These are phyloP conservation scores for Sebastes nivosus DNA, from an alignment of 2,797 vertebrate species.

Conservation along the genomic window DNA sequence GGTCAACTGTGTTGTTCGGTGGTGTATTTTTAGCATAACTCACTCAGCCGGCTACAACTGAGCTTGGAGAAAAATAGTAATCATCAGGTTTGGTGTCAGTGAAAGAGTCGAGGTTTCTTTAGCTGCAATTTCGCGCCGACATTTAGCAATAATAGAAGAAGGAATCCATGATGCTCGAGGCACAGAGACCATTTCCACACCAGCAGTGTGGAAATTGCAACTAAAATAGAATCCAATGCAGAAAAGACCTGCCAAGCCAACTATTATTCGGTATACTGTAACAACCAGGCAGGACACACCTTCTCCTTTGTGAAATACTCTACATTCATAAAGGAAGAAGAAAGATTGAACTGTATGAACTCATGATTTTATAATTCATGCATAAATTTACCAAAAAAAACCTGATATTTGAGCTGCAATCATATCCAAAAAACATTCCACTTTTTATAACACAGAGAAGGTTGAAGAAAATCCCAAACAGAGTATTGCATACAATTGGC, in stretches of 20 bases:
- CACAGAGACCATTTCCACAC: conserved; percentile 11
- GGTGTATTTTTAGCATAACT: neutral
- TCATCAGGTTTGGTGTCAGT: neutral
- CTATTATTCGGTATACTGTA: neutral
- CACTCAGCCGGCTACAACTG: no score
- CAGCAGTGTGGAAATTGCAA: neutral
- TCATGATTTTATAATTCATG: neutral
- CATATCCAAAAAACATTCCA: neutral
- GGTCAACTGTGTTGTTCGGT: neutral
- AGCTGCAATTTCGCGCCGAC: conserved; percentile 9
- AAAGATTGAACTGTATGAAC: neutral
- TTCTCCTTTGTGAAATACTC: neutral
- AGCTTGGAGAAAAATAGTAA: neutral
- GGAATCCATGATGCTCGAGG: neutral
- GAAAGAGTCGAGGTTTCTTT: neutral
- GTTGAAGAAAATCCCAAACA: neutral
- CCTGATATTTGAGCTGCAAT: neutral
- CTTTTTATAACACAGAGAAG: neutral
- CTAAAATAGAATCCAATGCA: neutral
- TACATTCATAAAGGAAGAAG: neutral
- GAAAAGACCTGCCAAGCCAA: neutral
- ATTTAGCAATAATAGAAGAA: conserved; percentile 6
- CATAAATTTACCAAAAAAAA: neutral
- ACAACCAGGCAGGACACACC: neutral
- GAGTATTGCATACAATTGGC: no score